Evolutionary conservation across 2,888 invertebrate species (phyloP), one percentile per base, ranked within the genome.

Genomic region (Melanostoma mellinum): DNA sequence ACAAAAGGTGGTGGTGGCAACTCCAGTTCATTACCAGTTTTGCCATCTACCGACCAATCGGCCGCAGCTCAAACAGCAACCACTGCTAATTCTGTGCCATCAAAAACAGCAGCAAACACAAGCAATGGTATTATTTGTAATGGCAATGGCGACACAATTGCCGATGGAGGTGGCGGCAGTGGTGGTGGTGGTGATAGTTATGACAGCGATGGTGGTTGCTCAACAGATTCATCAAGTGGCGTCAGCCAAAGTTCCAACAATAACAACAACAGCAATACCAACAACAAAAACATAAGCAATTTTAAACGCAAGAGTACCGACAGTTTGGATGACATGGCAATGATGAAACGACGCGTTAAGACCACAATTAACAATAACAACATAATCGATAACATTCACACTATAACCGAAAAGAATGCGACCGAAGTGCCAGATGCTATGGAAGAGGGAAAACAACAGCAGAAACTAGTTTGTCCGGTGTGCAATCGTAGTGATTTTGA

Each of bases 401-500:
- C 65, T 4, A 53, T 42, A 71, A 72, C 61, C 73, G 85, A 44
- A 77, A 85, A 42, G 77, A 74, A 9, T 63, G 72, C 3, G 20
- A 48, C 52, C 6, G 73, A 84, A 50, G 73, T 81, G 5, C 72
- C 56, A 6, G 65, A 60, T 42, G 36, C 6, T 36, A 79, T 33
- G 44, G 84, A 78, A 46, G 69, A 77, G 44, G 63, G 40, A 77
- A 72, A 67, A 58, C 63, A 72, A 56, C 65, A 9, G 8, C 88
- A 90, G 69, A 87, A 88, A 40, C 91, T 90, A 74, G 91, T 92
- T 58, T 96, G 95, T 87, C 94, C 94, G 0, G 93, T 94, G 0
- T 96, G 96, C 88, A 93, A 92, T 35, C 91, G 93, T 42, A 92
- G 92, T 60, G 94, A 94, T 75, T 95, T 95, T 87, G 90, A 92